phyloP scores from a whole-genome alignment of 2,797 vertebrate genomes.

The Mormyrops boulengeri region DNA sequence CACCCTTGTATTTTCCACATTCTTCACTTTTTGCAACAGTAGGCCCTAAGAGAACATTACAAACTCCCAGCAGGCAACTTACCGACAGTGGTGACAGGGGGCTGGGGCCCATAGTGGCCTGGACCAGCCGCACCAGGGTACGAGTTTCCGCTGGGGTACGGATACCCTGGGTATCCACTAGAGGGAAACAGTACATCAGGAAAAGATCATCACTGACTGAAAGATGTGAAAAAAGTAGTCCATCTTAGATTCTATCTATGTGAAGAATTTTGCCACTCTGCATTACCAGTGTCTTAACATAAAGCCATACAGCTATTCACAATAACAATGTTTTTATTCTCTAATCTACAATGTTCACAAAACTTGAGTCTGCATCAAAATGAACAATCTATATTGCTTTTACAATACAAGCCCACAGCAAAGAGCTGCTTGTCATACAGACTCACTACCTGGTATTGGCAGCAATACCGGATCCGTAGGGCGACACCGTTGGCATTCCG shows the following conservation, averaged over 20 bases:
- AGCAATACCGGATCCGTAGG: constrained; percentile 75
- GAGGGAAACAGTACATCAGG: constrained; percentile 26
- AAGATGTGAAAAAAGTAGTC: not conserved
- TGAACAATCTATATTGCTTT: not conserved
- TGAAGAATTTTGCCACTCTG: not conserved
- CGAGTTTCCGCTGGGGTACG: constrained; percentile 74
- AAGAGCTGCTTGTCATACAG: not conserved
- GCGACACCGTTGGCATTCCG: constrained; percentile 76
- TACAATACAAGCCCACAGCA: not conserved
- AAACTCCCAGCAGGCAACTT: constrained; percentile 53
- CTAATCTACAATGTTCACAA: not conserved
- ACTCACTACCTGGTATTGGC: constrained; percentile 78
- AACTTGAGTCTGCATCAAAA: not conserved
- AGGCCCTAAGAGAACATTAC: not conserved
- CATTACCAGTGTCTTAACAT: not conserved
- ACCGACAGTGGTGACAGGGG: constrained; percentile 84
- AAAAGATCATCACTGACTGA: not conserved
- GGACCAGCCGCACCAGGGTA: constrained; percentile 80
- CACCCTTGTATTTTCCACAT: not conserved
- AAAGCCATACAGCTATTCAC: not conserved
- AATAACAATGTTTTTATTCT: not conserved
- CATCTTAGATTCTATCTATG: not conserved
- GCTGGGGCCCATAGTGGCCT: constrained; percentile 76
- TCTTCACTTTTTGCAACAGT: not conserved
- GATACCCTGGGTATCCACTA: constrained; percentile 78